Base-by-base conservation (phyloP, 2,797 vertebrate species). In the Urocyon cinereoargenteus region DNA sequence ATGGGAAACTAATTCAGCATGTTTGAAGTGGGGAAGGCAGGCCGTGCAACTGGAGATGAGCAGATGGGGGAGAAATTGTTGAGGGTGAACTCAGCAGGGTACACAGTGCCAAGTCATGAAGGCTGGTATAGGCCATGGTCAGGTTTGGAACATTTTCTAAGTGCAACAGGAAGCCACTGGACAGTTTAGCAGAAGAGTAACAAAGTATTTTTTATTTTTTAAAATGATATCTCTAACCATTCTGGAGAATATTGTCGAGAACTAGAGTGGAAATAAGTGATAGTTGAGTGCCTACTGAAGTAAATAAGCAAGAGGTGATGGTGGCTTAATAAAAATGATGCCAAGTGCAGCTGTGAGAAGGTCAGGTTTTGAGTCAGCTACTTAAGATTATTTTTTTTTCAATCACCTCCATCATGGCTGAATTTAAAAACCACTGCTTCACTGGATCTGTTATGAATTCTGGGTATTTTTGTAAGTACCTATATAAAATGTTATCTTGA, bases 401-500 rank as follows among this genome's bases (percentile, higher is more conserved):
- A 53, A 0, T 73, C 57, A 40, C 21, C n/a, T 91, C 64, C 24
- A 3, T 86, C 2, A 34, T 45, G 84, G 53, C 81, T 79, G 34
- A 93, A 64, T 81, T 86, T 77, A 91, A 94, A 75, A 90, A 83
- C n/a, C 68, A 53, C 18, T 66, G 70, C 86, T 26, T 68, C 26
- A 3, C n/a, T 66, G 55, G 31, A 10, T 73, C 51, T 92, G 7
- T 83, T 78, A 45, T 13, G 57, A 95, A 81, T 53, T 90, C 36
- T 70, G 4, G 34, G 4, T 86, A 83, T 59, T 85, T 96, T 77
- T 62, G 3, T 82, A 95, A 93, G 62, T 72, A 40, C 31, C 51
- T 85, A 11, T 92, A 28, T 86, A 45, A 95, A 62, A n/a, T 96
- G 34, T 83, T 85, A 18, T 57, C 53, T 94, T 94, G 75, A 36